Evolutionary conservation across 2,888 invertebrate genomes (phyloP).

Genomic region (Yponomeuta evonymella): DNA sequence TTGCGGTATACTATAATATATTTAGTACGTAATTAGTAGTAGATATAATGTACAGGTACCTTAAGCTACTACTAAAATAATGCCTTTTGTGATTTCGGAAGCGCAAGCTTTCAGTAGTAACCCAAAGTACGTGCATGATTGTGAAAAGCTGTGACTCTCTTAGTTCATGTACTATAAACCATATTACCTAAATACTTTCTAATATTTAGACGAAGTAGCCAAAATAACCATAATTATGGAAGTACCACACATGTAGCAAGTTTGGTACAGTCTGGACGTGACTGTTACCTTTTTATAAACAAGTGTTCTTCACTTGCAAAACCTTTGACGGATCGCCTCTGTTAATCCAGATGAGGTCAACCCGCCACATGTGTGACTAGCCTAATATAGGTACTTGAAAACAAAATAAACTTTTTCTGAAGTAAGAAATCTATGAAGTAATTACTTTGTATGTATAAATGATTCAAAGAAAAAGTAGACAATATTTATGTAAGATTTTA

Average conservation of each 20-base stretch:
- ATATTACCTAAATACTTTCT: not conserved
- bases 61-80: not conserved
- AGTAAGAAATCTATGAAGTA: constrained; percentile 2
- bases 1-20: too few species aligned
- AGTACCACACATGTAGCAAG: not conserved
- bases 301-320: too few species aligned
- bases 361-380: not conserved
- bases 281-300: too few species aligned
- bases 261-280: not conserved
- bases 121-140: constrained; percentile 22
- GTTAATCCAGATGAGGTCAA: not conserved
- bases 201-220: not conserved
- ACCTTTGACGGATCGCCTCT: too few species aligned
- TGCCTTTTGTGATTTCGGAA: not conserved
- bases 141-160: constrained; percentile 17
- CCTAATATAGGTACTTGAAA: constrained; percentile 22
- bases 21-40: not conserved
- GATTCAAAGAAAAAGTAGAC: constrained; percentile 44
- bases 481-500: constrained; percentile 55
- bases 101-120: not conserved
- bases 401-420: not conserved
- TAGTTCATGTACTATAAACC: constrained; percentile 9
- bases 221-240: not conserved
- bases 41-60: not conserved
- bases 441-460: constrained; percentile 17